Percentiles rank a stretch among this genome's conserved stretches.
These are phyloP conservation scores for Scartelaos histophorus DNA, from an alignment of 2,113 vertebrate species.

Conservation along the genomic window DNA sequence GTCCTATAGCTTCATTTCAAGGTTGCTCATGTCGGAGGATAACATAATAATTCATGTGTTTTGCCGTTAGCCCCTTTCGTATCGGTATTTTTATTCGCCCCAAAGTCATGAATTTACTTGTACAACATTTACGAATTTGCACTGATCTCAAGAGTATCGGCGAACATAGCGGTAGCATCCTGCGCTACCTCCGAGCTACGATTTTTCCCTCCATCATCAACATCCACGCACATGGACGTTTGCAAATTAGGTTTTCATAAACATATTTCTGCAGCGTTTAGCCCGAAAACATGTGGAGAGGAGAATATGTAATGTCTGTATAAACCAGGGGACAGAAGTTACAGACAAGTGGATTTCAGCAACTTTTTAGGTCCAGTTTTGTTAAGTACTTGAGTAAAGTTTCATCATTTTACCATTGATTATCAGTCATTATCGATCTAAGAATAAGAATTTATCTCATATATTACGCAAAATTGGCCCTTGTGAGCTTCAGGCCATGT, in stretches of 20 bases:
- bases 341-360: neutral
- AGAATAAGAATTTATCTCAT: no score
- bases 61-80: conserved; percentile 50
- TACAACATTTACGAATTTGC: conserved; percentile 53
- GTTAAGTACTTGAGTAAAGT: neutral
- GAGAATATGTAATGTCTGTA: conserved; percentile 41
- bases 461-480: no score
- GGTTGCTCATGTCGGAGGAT: conserved; percentile 57
- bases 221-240: conserved; percentile 63
- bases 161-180: conserved; percentile 61
- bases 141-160: conserved; percentile 58
- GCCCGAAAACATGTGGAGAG: conserved; percentile 38
- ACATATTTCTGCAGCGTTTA: conserved; percentile 36
- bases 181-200: conserved; percentile 71
- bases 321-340: conserved; percentile 11
- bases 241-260: conserved; percentile 65
- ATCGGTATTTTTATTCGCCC: conserved; percentile 62
- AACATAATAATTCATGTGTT: conserved; percentile 69
- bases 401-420: no score
- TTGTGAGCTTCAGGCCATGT: no score
- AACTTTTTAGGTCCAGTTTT: neutral
- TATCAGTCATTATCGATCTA: no score
- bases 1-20: conserved; percentile 55
- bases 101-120: conserved; percentile 57
- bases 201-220: conserved; percentile 52